Base-by-base conservation (phyloP, 1,140 invertebrate genomes). In the Dryas iulia region DNA sequence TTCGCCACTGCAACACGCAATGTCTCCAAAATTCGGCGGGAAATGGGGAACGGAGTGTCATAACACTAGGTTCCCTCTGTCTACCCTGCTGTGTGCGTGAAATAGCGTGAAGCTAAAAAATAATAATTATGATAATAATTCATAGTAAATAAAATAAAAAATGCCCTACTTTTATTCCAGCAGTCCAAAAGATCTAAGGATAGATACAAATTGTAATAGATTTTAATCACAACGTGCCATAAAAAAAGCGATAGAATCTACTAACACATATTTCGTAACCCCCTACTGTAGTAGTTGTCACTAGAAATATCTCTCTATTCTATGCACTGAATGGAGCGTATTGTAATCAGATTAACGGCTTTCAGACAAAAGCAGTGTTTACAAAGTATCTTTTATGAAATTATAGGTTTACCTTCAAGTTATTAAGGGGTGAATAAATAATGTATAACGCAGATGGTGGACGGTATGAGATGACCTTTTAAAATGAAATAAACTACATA, bases 291-390 rank as follows among this genome's bases (percentile, higher is more conserved):
- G 10, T 0, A 12, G 47, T 47, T 61, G 18, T 62, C 60, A 62
- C 39, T 53, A 61, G 12, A 8, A 21, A 53, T 28, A 62, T 62
- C 25, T 30, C 25, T 10, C 18, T 58, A 30, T 52, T 66, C 28
- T 30, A 18, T 66, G 30, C 58, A 54, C 7, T 52, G 35, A 66
- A 59, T 53, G 7, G 6, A 66, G 12, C 47, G 58, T 31, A 73
- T 73, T 73, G 65, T 73, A 70, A 73, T 70, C 72, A 70, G 67
- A 73, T 73, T 73, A 73, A 73, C 72, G 62, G 63, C 63, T 73
- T 70, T 66, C 67, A 69, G 63, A 73, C 67, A 66, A 70, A 65
- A 70, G 47, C 69, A 26, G 53, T 63, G 66, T 61, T 73, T 57
- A 66, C 60, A 60, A 67, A 53, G 47, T 60, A 60, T 60, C 26